These are phyloP conservation scores for Sylvilagus bachmani DNA, from an alignment of 2,113 vertebrate species.

Conservation along the genomic window DNA sequence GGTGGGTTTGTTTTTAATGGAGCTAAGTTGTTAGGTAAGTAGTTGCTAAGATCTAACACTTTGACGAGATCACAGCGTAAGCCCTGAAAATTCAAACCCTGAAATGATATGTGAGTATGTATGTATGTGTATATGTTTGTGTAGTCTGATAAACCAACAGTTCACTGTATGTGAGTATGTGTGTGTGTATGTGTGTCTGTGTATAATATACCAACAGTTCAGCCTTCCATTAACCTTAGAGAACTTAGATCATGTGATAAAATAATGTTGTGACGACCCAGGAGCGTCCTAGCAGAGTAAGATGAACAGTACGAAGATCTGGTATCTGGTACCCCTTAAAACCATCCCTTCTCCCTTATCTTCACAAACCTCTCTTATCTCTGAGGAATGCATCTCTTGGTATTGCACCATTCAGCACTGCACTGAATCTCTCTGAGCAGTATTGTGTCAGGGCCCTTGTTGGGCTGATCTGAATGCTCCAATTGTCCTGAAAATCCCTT, in stretches of 20 bases:
- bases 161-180: neutral
- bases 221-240: neutral
- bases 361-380: neutral
- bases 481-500: constrained; percentile 43
- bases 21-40: too few species aligned
- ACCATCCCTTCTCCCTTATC: neutral
- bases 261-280: neutral
- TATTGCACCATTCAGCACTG: neutral
- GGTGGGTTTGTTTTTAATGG: constrained; percentile 55
- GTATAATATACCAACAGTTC: neutral
- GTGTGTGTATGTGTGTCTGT: too few species aligned
- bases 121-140: neutral
- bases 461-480: neutral
- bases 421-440: neutral
- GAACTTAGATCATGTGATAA: neutral
- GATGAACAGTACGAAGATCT: neutral
- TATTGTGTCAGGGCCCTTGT: neutral
- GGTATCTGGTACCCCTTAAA: neutral
- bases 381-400: neutral
- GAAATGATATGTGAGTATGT: neutral
- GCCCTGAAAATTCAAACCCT: neutral
- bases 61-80: neutral
- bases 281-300: neutral
- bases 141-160: neutral
- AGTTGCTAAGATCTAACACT: neutral